Base-by-base conservation (phyloP, 1,140 invertebrate species). In the Drosophila murphyi region DNA sequence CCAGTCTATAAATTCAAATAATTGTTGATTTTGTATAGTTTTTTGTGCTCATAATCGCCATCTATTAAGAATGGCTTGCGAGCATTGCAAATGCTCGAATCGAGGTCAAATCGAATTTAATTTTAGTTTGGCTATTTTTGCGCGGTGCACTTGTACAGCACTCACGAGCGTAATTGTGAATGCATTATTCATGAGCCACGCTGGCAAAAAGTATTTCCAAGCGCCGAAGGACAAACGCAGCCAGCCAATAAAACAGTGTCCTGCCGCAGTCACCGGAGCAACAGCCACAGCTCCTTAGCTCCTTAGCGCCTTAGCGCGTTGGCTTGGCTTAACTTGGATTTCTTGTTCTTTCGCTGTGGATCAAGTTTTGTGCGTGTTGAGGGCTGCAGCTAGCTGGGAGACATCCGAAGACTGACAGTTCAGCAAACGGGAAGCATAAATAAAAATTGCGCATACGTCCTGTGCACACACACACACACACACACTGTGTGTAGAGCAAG, bases 131-230 rank as follows among this genome's bases (percentile, higher is more conserved):
- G 2, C 2, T 57, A 2, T 41, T 60, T n/a, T 45, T 20, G 20
- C 10, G 2, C 35, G 20, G n/a, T 54, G 8, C 34, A 32, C 2
- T 37, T 31, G 31, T 50, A 65, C 48, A 69, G 68, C 64, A 78
- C 77, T 69, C 60, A 80, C 76, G 77, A 65, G 73, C 80, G 88
- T 88, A 87, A 87, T 87, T 87, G 83, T 83, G 83, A 89, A 88
- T 87, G 80, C 83, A 87, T 87, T 87, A 87, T 87, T 87, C 83
- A 87, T 87, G 80, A 87, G 78, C 35, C 61, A 72, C 62, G 59
- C 57, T 78, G 55, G 32, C 59, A 57, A 78, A 62, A 39, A 54
- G 56, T 70, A 51, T 61, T 64, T 57, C 64, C 43, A 47, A 63
- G 45, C 37, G 52, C 45, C 72, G 39, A 65, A 80, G 76, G 57